These are phyloP conservation scores for Lithobates pipiens DNA, from an alignment of 2,797 vertebrate species.

Conservation along the genomic window DNA sequence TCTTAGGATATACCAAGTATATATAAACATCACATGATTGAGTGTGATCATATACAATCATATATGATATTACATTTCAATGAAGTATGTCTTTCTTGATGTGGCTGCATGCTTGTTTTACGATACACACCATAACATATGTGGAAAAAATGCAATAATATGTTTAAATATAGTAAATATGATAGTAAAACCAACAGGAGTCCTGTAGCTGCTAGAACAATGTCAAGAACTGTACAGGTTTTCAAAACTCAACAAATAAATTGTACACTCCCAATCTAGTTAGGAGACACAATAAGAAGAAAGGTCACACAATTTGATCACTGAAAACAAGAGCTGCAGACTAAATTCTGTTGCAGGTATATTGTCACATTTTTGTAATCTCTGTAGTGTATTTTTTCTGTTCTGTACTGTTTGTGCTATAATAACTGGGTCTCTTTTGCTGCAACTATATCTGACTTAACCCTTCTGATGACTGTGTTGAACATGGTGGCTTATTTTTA, in stretches of 20 bases:
- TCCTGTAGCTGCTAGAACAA: constrained; percentile 80
- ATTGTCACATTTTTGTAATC: constrained; percentile 37
- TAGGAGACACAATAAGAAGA: constrained; percentile 72
- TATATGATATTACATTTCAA: constrained; percentile 86
- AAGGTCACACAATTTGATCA: constrained; percentile 73
- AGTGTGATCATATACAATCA: constrained; percentile 87
- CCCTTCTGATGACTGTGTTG: not conserved
- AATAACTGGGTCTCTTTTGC: constrained; percentile 21
- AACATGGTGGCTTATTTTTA: not conserved
- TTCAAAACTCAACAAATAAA: constrained; percentile 74
- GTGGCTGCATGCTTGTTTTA: constrained; percentile 87
- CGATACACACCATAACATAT: constrained; percentile 81
- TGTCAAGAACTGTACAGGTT: constrained; percentile 83
- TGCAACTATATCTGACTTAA: constrained; percentile 10
- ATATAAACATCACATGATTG: constrained; percentile 84
- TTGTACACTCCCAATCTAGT: constrained; percentile 75
- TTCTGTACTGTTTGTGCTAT: constrained; percentile 26
- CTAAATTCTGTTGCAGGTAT: constrained; percentile 24
- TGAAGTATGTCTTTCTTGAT: constrained; percentile 86
- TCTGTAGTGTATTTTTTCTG: constrained; percentile 28
- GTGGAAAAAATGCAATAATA: constrained; percentile 85
- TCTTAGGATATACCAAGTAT: constrained; percentile 81
- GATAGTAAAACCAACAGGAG: constrained; percentile 80
- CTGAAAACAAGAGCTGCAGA: constrained; percentile 73
- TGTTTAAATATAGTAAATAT: constrained; percentile 79